Evolutionary conservation across 2,113 vertebrate species (phyloP).

Genomic region (Progne subis): DNA sequence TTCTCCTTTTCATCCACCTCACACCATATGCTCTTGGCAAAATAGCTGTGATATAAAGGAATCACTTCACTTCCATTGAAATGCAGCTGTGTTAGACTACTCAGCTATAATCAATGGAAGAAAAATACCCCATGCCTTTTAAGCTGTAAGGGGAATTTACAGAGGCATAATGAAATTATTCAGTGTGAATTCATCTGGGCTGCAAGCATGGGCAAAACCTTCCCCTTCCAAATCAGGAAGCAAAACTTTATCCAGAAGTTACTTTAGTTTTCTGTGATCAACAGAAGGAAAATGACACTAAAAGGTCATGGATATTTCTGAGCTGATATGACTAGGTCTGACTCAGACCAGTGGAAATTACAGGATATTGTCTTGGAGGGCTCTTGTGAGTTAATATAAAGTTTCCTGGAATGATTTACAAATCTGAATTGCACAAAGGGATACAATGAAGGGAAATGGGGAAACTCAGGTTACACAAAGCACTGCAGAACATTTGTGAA

Average conservation of each 20-base stretch:
- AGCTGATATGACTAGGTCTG: background rate
- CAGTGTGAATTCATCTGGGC: constrained; percentile 48
- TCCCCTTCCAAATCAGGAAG: background rate
- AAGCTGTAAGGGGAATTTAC: constrained; percentile 38
- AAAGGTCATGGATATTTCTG: constrained; percentile 23
- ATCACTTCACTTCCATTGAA: constrained; percentile 30
- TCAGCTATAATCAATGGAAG: constrained; percentile 42
- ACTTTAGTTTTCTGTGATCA: background rate
- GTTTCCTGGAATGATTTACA: constrained; percentile 56
- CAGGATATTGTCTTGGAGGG: constrained; percentile 16
- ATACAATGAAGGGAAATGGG: constrained; percentile 24
- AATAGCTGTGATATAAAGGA: constrained; percentile 14
- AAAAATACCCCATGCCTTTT: constrained; percentile 21
- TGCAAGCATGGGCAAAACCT: background rate
- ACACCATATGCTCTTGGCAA: constrained; percentile 34
- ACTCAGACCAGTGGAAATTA: constrained; percentile 33
- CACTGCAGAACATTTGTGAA: constrained; percentile 16
- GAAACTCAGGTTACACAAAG: constrained; percentile 41
- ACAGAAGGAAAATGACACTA: background rate
- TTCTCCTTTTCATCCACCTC: constrained; percentile 47
- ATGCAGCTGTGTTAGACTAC: constrained; percentile 39
- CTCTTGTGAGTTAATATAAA: constrained; percentile 50
- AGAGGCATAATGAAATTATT: constrained; percentile 33
- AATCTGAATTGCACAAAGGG: constrained; percentile 5
- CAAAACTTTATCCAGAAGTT: constrained; percentile 4